Conservation (phyloP, 1,140 invertebrate species). For the Pinna nobilis region DNA sequence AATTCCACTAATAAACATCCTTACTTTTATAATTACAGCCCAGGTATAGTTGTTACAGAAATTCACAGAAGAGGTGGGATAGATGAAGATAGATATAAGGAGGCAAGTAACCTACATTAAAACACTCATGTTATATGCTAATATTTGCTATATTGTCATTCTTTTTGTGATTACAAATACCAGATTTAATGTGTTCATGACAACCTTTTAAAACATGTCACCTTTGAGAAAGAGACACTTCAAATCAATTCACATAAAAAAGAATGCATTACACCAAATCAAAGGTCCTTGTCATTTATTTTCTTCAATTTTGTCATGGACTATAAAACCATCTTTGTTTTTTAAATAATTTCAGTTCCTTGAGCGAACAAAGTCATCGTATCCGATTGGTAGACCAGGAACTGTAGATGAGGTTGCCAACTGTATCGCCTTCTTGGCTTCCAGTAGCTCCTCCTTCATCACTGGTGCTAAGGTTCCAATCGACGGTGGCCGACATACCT, state of each 20-base stretch:
- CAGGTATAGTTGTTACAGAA: slow-evolving; percentile 80
- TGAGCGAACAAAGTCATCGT: slow-evolving; percentile 83
- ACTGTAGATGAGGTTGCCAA: slow-evolving; percentile 85
- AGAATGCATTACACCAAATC: background rate
- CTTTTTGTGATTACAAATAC: background rate
- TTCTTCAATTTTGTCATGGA: too few species aligned
- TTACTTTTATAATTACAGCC: slow-evolving; percentile 74
- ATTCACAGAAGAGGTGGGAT: slow-evolving; percentile 85
- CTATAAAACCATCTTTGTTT: too few species aligned
- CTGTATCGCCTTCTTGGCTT: slow-evolving; percentile 88
- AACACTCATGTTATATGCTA: background rate
- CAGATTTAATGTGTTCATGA: background rate
- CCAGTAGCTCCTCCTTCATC: slow-evolving; percentile 85
- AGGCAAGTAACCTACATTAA: slow-evolving; percentile 63
- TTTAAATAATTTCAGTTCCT: slow-evolving; percentile 78
- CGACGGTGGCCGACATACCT: slow-evolving; percentile 86
- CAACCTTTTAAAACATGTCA: background rate
- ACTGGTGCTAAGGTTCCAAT: slow-evolving; percentile 88
- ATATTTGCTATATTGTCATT: background rate
- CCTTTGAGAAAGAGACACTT: background rate
- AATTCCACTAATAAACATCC: too few species aligned
- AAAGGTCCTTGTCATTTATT: too few species aligned
- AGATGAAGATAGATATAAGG: slow-evolving; percentile 81
- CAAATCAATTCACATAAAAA: background rate
- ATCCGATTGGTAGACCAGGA: slow-evolving; percentile 87